Evolutionary conservation across 2,113 vertebrate genomes (phyloP).

Genomic region (Varanus salvator): DNA sequence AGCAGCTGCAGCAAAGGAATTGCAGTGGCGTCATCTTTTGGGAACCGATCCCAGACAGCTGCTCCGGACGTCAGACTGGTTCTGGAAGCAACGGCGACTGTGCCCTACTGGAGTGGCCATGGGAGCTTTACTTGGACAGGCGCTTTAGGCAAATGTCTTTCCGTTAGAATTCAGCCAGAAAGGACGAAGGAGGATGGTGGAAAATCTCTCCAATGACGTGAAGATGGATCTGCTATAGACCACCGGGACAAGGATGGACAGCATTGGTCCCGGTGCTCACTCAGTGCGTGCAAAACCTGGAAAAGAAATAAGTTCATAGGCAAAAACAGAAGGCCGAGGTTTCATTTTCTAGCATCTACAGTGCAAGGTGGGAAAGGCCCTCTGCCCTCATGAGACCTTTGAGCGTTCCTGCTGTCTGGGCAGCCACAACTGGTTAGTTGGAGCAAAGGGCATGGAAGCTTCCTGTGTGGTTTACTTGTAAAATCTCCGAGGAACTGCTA

Average conservation of each 20-base stretch:
- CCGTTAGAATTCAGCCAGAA: accelerated
- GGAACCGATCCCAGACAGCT: too few species aligned
- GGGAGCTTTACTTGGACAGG: accelerated
- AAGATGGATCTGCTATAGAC: not conserved
- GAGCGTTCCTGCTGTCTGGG: too few species aligned
- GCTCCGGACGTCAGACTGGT: accelerated
- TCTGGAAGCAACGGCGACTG: not conserved
- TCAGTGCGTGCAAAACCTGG: accelerated
- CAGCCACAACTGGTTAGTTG: too few species aligned
- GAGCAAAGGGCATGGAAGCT: too few species aligned
- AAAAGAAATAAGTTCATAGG: not conserved
- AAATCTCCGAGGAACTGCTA: not conserved
- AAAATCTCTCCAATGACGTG: too few species aligned
- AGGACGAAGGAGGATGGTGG: not conserved
- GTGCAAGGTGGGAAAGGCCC: too few species aligned
- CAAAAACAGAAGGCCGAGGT: not conserved
- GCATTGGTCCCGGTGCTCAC: not conserved
- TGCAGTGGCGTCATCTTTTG: not conserved
- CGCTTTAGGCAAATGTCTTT: not conserved
- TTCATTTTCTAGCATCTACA: too few species aligned
- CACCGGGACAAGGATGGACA: not conserved
- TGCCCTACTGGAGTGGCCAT: not conserved
- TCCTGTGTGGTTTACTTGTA: too few species aligned
- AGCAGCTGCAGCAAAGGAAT: too few species aligned
- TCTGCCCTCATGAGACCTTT: too few species aligned